A percentile compares a stretch with the other conserved stretches of the same genome.
phyloP scores from a whole-genome alignment of 2,113 vertebrate genomes.

The Rhinopomastus cyanomelas region DNA sequence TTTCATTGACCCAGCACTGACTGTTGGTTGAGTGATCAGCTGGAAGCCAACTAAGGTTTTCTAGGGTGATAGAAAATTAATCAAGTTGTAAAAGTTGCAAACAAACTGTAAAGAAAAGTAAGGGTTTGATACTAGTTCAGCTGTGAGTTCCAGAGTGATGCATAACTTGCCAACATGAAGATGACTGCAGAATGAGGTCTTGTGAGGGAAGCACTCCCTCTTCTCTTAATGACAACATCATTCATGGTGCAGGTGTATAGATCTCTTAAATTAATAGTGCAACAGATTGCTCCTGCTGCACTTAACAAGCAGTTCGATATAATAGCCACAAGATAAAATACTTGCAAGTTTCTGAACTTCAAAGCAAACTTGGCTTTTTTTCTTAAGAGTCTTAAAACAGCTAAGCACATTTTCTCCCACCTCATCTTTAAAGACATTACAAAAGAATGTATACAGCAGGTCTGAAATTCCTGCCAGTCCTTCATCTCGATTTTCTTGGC shows the following conservation, averaged over 20 bases:
- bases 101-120: background rate
- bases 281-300: constrained; percentile 48
- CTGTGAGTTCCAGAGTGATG: background rate
- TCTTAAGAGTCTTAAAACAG: constrained; percentile 21
- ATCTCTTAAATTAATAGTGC: constrained; percentile 40
- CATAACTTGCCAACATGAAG: background rate
- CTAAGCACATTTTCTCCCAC: constrained; percentile 14
- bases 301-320: constrained; percentile 35
- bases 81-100: background rate
- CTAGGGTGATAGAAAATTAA: background rate
- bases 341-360: constrained; percentile 23
- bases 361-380: constrained; percentile 44
- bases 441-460: constrained; percentile 43
- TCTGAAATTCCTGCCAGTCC: constrained; percentile 44
- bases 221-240: constrained; percentile 22
- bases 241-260: background rate
- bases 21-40: background rate
- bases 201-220: background rate
- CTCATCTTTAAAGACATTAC: constrained; percentile 51
- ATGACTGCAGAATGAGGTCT: background rate
- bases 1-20: background rate
- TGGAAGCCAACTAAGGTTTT: background rate
- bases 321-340: constrained; percentile 4
- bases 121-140: background rate
- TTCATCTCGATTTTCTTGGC: constrained; percentile 64